Base-by-base conservation (phyloP, 64 coral and sea anemone species). In the Dendrophyllia cribrosa region DNA sequence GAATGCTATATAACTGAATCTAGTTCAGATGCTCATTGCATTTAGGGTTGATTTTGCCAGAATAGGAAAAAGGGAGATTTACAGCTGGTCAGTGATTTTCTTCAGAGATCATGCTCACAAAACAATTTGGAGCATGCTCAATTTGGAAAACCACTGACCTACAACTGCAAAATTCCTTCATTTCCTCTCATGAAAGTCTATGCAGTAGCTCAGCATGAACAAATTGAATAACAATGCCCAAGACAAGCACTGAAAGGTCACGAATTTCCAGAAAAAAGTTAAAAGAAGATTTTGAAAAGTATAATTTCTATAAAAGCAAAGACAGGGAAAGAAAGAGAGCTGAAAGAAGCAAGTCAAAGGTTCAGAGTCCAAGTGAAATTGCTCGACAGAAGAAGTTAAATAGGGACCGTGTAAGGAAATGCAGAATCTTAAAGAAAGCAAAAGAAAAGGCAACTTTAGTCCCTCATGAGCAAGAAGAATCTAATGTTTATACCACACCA, bases 301-400 rank as follows among this genome's bases (percentile, higher is more conserved):
- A 93, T 73, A 79, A 93, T 70, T 17, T 88, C n/a, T 88, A 88
- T 19, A 93, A 93, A 70, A 59, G 26, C 76, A 93, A 81, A 80
- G 91, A 93, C 77, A 93, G 59, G 59, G 86, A 94, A 47, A 89
- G 92, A 88, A 94, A 94, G 78, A 88, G 86, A 84, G 76, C 78
- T 88, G 86, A 88, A 71, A 89, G 86, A 79, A 87, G 74, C 44
- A 93, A 46, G 74, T 82, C 91, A 87, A 93, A 87, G 75, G 11
- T 47, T 25, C 82, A 87, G 44, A 93, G 82, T 87, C 22, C 67
- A 60, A 22, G 23, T 64, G 82, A 93, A 79, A 87, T 87, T 77
- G 91, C 63, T 51, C 45, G 72, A 25, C 77, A 86, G 68, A 92
- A 79, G 74, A 87, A 69, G 73, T 59, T 67, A 13, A 86, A 93